Evolutionary conservation across 2,888 invertebrate genomes (phyloP), one percentile per base, ranked within the genome.

Genomic region (Drosophila trichaetosa): DNA sequence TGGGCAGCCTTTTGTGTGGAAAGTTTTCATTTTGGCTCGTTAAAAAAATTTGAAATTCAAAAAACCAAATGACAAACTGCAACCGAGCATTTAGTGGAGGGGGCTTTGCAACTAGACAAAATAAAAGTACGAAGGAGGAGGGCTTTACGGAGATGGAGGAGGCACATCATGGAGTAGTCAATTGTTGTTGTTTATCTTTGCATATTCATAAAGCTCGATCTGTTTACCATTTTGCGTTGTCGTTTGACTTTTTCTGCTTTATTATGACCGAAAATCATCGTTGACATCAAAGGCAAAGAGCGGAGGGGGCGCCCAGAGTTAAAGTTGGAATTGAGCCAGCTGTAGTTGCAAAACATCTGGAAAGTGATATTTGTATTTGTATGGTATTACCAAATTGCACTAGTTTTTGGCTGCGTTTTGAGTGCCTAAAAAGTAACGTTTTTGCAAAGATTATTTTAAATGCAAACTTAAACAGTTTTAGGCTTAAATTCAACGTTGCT

Each of bases 181-280:
- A 76, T 79, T 78, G 78, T 76, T 79, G 68, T 77, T 72, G 65
- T 81, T 89, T 83, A 89, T 91, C 87, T 87, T 82, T 91, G 89
- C 81, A 90, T 91, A 90, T 91, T 90, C 88, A 90, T 91, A 90
- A 88, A 87, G 83, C 78, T 68, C 77, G 79, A 87, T 84, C 87
- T 84, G 79, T 79, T 89, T 84, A 84, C 77, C 78, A 84, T 87
- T 83, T 80, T 74, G 79, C 80, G 85, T 73, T 81, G 86, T 82
- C 77, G 82, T 76, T 77, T 83, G 89, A 87, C 76, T 87, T 79
- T 82, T 82, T 66, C 70, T 80, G 79, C 61, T 87, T 82, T 87
- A 80, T 88, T 83, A 78, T 73, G 66, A 62, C 63, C 68, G 36
- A 72, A 80, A 79, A 76, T 76, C 79, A 38, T 49, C 27, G 65